phyloP scores from a whole-genome alignment of 1,140 invertebrate genomes.

The Eciton burchellii region DNA sequence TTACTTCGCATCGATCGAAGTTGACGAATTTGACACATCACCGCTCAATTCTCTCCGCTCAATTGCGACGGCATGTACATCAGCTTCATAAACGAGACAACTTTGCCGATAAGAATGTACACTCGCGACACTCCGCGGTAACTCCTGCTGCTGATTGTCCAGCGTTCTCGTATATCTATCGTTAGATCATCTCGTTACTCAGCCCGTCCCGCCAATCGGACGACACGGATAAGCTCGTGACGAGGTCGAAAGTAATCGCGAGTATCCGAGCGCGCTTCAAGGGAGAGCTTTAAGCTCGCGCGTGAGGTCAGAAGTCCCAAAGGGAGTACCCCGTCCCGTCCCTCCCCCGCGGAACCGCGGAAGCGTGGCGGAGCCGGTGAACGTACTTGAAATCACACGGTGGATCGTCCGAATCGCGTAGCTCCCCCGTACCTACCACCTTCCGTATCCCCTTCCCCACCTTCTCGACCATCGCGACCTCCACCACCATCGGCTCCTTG shows the following conservation, averaged over 20 bases:
- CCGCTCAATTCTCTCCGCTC: not conserved
- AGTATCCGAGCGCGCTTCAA: not conserved
- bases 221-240: not conserved
- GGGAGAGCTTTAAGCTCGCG: slow-evolving; percentile 17
- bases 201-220: not conserved
- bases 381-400: slow-evolving; percentile 74
- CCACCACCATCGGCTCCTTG: slow-evolving; percentile 49
- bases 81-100: slow-evolving; percentile 11
- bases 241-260: not conserved
- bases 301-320: slow-evolving; percentile 54
- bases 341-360: slow-evolving; percentile 62
- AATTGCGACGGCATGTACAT: not conserved
- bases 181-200: not conserved
- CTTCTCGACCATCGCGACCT: slow-evolving; percentile 44
- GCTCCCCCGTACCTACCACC: slow-evolving; percentile 55
- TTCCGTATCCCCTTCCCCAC: slow-evolving; percentile 42
- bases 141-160: not conserved
- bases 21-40: slow-evolving; percentile 37
- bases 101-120: not conserved
- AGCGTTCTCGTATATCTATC: not conserved
- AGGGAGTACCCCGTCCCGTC: slow-evolving; percentile 33
- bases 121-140: not conserved
- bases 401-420: slow-evolving; percentile 68
- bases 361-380: slow-evolving; percentile 69
- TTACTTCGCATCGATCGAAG: slow-evolving; percentile 10